Percentiles rank a stretch among this genome's conserved stretches.
Conservation (phyloP, 2,113 vertebrate species). For the Alaudala cheleensis region DNA sequence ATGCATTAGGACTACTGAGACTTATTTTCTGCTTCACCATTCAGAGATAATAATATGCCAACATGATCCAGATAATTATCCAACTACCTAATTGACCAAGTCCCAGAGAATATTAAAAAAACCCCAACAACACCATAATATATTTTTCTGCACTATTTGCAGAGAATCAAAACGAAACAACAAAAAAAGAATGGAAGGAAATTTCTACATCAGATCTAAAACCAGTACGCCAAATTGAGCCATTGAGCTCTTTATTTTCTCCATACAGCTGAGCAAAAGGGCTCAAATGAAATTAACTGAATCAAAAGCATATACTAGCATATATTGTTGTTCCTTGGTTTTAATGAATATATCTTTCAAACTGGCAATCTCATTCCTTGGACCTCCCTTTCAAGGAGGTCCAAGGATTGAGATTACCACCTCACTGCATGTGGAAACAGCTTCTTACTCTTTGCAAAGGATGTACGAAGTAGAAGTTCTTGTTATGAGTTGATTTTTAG, state of each 20-base stretch:
- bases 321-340: background rate
- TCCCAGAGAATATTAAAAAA: background rate
- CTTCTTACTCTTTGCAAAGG: background rate
- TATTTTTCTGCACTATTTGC: background rate
- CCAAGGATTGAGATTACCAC: no score
- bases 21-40: background rate
- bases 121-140: background rate
- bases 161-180: background rate
- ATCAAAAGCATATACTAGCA: background rate
- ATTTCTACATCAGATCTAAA: background rate
- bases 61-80: background rate
- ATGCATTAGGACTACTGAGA: background rate
- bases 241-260: background rate
- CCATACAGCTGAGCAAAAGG: background rate
- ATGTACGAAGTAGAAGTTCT: background rate
- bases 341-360: background rate
- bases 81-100: background rate
- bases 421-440: background rate
- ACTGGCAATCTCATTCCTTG: background rate
- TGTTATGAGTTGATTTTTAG: background rate
- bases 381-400: background rate
- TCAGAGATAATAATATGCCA: background rate
- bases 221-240: background rate
- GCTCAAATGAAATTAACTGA: background rate
- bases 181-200: background rate